These are phyloP conservation scores for Melipona bicolor DNA, from an alignment of 2,888 invertebrate species.

Conservation along the genomic window DNA sequence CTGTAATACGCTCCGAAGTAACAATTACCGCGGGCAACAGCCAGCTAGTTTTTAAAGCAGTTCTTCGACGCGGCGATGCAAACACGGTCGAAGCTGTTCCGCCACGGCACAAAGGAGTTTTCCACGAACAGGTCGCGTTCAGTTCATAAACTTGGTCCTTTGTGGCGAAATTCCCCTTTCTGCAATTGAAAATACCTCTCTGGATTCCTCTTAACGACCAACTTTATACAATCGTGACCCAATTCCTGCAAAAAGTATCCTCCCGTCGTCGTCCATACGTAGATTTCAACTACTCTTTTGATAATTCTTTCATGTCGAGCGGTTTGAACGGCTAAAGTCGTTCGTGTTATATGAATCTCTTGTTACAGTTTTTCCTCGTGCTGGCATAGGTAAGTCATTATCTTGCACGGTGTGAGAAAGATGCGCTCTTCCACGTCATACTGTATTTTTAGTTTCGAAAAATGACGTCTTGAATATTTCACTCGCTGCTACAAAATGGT, in stretches of 20 bases:
- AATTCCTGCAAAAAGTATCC: neutral
- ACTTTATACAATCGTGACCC: neutral
- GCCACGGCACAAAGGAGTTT: no score
- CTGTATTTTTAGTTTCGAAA: no score
- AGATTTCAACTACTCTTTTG: neutral
- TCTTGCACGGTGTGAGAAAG: no score
- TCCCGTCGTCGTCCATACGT: no score
- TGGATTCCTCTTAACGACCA: neutral
- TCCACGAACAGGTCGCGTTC: neutral
- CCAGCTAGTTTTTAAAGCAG: no score
- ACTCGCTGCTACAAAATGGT: neutral
- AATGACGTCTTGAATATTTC: no score
- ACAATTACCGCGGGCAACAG: neutral
- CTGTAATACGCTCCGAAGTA: neutral
- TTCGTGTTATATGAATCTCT: neutral
- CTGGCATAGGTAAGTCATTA: no score
- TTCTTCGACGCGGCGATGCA: neutral
- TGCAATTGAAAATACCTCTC: neutral
- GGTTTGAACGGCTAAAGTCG: neutral
- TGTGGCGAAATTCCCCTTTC: neutral
- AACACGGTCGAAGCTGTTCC: neutral
- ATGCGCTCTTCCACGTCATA: no score
- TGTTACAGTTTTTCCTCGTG: no score
- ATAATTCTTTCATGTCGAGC: neutral
- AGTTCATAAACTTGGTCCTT: neutral